Base-by-base conservation (phyloP, 2,888 invertebrate genomes). In the Sinelater perroti region DNA sequence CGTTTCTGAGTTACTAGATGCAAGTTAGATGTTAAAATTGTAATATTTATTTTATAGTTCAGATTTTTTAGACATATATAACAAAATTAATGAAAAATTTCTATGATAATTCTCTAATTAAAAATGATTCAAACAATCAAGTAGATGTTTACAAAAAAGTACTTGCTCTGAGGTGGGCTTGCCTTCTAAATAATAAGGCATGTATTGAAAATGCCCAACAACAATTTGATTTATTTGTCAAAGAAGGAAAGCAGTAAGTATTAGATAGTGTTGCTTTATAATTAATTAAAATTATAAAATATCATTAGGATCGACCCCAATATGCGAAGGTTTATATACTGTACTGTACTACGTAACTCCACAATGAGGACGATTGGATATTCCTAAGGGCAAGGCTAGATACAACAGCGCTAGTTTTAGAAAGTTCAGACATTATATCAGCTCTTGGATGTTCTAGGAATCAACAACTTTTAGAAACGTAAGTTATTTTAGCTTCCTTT, bases 311-410 rank as follows among this genome's bases (percentile, higher is more conserved):
- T 87, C 53, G 79, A 84, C 14, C 82, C 83, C 4, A 89, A 93
- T 70, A 81, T 87, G 44, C 86, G 89, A 47, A 76, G 82, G 16
- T 82, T 85, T 45, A 89, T 93, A 0, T 93, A 92, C 77, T 93
- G 93, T 72, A 85, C 84, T 13, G 90, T 83, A 1, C 79, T 94
- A 5, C 83, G 85, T n/a, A 73, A 83, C 18, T 78, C 77, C 0
- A 51, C 64, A 17, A 17, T 49, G 3, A 18, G 14, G 3, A 72
- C 72, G 0, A 90, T 60, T 94, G 90, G 83, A 69, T 85, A 1
- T 83, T 79, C 66, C 76, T 90, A 14, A 89, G 87, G 83, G 50
- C 67, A 1, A 63, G 79, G 0, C 82, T 85, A 60, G 91, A 86
- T 75, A 69, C 75, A 45, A 71, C 65, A 0, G 82, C 85, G 45